Percentiles rank a stretch among this genome's conserved stretches.
These are phyloP conservation scores for Thymelicus acteon DNA, from an alignment of 2,888 invertebrate genomes.

Conservation along the genomic window DNA sequence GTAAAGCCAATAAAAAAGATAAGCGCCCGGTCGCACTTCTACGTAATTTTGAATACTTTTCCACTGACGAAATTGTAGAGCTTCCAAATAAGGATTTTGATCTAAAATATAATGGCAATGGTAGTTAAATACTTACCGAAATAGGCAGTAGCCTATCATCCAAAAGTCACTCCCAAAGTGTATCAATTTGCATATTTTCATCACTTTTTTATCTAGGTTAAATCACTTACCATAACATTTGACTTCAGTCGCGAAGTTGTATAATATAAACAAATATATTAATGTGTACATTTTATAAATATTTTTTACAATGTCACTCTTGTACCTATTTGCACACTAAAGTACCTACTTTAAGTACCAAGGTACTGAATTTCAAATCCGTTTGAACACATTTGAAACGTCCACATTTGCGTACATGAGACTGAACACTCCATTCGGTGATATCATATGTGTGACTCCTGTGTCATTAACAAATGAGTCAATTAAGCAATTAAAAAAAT, in stretches of 20 bases:
- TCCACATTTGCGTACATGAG: slow-evolving; percentile 57
- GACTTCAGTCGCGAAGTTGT: slow-evolving; percentile 6
- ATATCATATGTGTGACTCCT: slow-evolving; percentile 62
- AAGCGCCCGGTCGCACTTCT: slow-evolving; percentile 89
- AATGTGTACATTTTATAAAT: slow-evolving; percentile 10
- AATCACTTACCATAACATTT: slow-evolving; percentile 37
- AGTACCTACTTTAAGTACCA: slow-evolving; percentile 49
- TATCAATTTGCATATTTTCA: too few relatives aligned
- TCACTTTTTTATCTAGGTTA: background rate
- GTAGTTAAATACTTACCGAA: background rate
- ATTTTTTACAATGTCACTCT: slow-evolving; percentile 10
- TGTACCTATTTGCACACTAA: background rate
- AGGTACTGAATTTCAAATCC: slow-evolving; percentile 46
- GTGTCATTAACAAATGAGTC: slow-evolving; percentile 56
- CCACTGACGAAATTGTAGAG: slow-evolving; percentile 54
- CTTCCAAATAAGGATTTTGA: slow-evolving; percentile 62
- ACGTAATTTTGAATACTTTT: slow-evolving; percentile 88
- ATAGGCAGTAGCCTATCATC: background rate
- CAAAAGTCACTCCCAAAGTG: background rate
- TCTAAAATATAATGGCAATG: slow-evolving; percentile 42
- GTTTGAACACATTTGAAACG: slow-evolving; percentile 59
- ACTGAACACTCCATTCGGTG: slow-evolving; percentile 56
- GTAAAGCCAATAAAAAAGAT: slow-evolving; percentile 96
- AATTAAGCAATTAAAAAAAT: slow-evolving; percentile 66
- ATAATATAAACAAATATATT: slow-evolving; percentile 10